Conservation (phyloP, 53 echinoderm and acorn worm species). For the Glandiceps talaboti region DNA sequence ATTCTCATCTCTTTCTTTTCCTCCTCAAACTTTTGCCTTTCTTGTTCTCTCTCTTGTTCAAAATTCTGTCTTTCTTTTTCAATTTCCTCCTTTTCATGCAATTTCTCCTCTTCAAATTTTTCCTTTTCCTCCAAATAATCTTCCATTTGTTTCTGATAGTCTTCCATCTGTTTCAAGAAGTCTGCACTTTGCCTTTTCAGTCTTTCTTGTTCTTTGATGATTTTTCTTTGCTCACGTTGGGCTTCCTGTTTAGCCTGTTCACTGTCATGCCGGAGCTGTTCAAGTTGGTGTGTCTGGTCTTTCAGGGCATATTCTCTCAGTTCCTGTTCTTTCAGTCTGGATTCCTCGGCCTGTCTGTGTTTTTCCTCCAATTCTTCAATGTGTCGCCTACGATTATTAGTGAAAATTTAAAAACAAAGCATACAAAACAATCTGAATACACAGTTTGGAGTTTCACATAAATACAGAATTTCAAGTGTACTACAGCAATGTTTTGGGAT, state of each 20-base stretch:
- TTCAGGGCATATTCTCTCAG: slow-evolving; percentile 29
- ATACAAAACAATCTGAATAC: not conserved
- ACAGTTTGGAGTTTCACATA: too few species aligned
- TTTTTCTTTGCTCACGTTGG: slow-evolving; percentile 44
- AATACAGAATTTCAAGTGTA: too few species aligned
- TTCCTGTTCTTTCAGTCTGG: slow-evolving; percentile 32
- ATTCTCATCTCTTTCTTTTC: not conserved
- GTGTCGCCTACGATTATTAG: slow-evolving; percentile 22
- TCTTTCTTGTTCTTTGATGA: slow-evolving; percentile 52
- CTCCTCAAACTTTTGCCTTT: not conserved
- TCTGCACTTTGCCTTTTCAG: slow-evolving; percentile 50
- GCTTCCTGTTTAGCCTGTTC: slow-evolving; percentile 28
- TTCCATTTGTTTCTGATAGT: slow-evolving; percentile 55
- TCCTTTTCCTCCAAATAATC: slow-evolving; percentile 33
- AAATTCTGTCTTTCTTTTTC: slow-evolving; percentile 8
- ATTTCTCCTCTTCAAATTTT: not conserved
- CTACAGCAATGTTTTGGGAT: too few species aligned
- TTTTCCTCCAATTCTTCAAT: slow-evolving; percentile 54
- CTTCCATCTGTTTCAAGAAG: slow-evolving; percentile 60
- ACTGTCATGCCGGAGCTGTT: slow-evolving; percentile 34
- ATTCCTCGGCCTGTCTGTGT: slow-evolving; percentile 35
- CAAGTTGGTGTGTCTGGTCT: slow-evolving; percentile 31
- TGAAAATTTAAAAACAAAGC: not conserved
- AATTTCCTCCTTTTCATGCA: not conserved
- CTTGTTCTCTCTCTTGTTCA: slow-evolving; percentile 5